Evolutionary conservation across 2,797 vertebrate species (phyloP).

Genomic region (Myioborus miniatus): DNA sequence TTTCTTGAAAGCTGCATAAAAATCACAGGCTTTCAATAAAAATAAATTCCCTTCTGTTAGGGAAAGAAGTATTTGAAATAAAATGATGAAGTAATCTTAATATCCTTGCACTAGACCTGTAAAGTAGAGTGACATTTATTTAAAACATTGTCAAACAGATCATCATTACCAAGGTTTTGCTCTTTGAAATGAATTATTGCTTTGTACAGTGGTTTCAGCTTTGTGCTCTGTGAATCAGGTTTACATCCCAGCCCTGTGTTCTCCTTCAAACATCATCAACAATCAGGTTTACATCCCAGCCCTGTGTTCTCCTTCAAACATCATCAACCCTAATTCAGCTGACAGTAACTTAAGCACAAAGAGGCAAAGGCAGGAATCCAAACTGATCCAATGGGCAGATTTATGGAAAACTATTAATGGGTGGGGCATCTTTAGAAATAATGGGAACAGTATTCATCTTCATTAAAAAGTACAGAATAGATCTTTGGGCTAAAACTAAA

Average conservation of each 20-base stretch:
- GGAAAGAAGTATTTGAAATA: neutral
- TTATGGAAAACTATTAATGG: neutral
- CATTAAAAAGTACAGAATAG: neutral
- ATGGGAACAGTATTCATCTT: neutral
- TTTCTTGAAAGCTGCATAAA: neutral
- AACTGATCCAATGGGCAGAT: neutral
- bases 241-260: neutral
- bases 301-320: neutral
- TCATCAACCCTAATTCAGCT: neutral
- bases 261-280: neutral
- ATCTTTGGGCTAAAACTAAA: neutral
- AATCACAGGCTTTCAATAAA: neutral
- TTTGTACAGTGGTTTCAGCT: neutral
- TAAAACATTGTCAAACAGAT: neutral
- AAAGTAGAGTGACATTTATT: neutral
- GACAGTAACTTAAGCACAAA: neutral
- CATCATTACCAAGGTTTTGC: neutral
- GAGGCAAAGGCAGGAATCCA: neutral
- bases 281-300: neutral
- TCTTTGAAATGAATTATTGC: neutral
- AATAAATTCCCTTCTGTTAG: neutral
- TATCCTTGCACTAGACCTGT: neutral
- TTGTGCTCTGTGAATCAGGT: neutral
- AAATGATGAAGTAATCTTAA: neutral
- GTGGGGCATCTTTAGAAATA: neutral